These are phyloP conservation scores for Indicator maculatus DNA, from an alignment of 2,113 vertebrate genomes.

Conservation along the genomic window DNA sequence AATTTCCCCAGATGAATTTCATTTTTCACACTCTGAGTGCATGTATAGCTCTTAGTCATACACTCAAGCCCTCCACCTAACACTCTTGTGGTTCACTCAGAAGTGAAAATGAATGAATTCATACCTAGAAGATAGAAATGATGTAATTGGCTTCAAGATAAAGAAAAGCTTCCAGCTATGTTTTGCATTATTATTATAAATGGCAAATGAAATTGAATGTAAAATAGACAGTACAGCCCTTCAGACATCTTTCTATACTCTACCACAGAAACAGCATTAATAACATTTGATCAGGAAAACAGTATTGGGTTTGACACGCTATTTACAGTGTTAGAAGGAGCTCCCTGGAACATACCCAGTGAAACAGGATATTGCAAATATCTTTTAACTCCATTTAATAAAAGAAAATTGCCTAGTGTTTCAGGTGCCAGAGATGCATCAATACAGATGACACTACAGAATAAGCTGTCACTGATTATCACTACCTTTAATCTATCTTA, in stretches of 20 bases:
- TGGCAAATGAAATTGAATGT: neutral
- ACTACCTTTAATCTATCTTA: conserved; percentile 19
- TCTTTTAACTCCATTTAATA: conserved; percentile 37
- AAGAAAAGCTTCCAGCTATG: neutral
- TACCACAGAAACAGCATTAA: neutral
- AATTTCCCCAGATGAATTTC: neutral
- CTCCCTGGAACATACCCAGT: neutral
- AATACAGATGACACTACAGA: conserved; percentile 32
- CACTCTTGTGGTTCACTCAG: neutral
- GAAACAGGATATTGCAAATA: neutral
- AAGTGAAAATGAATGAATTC: neutral
- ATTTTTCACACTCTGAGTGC: neutral
- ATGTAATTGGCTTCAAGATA: neutral
- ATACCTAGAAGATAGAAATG: neutral
- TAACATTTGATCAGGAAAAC: neutral
- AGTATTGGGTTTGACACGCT: neutral
- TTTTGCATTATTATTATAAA: neutral
- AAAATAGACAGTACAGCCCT: neutral
- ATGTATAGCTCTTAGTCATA: neutral
- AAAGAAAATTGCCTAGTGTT: conserved; percentile 15
- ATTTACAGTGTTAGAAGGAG: neutral
- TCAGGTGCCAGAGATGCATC: neutral
- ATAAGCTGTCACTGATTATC: conserved; percentile 41
- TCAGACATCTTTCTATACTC: neutral
- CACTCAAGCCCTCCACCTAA: neutral